A percentile compares a stretch with the other conserved stretches of the same genome.
These are phyloP conservation scores for Melanotaenia duboulayi DNA, from an alignment of 2,113 vertebrate species.

Conservation along the genomic window DNA sequence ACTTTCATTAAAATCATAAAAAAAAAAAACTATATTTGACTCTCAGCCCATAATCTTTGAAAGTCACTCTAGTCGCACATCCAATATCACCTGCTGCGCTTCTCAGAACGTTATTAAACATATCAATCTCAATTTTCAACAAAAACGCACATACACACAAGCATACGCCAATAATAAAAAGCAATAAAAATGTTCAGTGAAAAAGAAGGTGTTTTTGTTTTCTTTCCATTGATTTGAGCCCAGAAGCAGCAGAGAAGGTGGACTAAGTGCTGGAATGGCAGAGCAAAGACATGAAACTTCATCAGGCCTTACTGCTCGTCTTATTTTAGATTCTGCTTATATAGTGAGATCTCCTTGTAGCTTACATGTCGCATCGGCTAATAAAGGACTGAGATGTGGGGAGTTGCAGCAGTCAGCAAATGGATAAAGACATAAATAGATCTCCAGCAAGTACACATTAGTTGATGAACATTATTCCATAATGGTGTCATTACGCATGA, in stretches of 20 bases:
- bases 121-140: constrained; percentile 61
- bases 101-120: constrained; percentile 64
- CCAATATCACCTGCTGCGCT: constrained; percentile 37
- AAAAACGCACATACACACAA: constrained; percentile 27
- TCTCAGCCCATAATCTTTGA: constrained; percentile 20
- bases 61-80: constrained; percentile 40
- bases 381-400: constrained; percentile 60
- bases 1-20: background rate
- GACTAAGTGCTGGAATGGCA: constrained; percentile 46
- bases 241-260: constrained; percentile 58
- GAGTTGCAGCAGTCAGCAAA: constrained; percentile 56
- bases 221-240: constrained; percentile 69
- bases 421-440: constrained; percentile 66
- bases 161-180: constrained; percentile 73
- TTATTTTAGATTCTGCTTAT: constrained; percentile 68
- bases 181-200: constrained; percentile 63
- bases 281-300: constrained; percentile 69
- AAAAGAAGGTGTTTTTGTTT: constrained; percentile 59
- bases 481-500: constrained; percentile 76
- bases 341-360: constrained; percentile 60
- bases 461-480: constrained; percentile 74
- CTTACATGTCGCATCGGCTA: constrained; percentile 48
- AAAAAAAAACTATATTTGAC: constrained; percentile 14
- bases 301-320: constrained; percentile 71
- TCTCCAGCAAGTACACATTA: constrained; percentile 66